Percentiles rank a stretch among this genome's conserved stretches.
Evolutionary conservation across 2,888 invertebrate species (phyloP).

Genomic region (Andrena fulva): DNA sequence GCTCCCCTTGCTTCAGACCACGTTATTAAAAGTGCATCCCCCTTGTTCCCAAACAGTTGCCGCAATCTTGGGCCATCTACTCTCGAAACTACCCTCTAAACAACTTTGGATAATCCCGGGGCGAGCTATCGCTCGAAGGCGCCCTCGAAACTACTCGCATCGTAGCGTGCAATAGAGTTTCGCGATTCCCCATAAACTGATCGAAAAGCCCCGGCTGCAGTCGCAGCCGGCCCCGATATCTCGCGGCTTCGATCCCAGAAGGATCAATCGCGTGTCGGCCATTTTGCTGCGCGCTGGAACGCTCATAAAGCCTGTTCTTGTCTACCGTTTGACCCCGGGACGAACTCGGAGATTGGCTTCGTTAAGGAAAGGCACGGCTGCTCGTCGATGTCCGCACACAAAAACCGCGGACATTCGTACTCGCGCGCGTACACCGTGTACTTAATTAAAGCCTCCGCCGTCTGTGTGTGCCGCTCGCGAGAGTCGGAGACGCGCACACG

Average conservation of each 20-base stretch:
- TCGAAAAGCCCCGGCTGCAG: background rate
- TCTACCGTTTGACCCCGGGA: conserved; percentile 74
- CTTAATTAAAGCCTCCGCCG: conserved; percentile 57
- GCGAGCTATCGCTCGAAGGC: background rate
- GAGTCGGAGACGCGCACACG: too few relatives aligned
- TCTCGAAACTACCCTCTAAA: background rate
- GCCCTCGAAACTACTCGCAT: background rate
- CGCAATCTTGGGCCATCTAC: background rate
- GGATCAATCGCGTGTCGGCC: conserved; percentile 57
- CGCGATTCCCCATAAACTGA: background rate
- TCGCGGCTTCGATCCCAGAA: conserved; percentile 9
- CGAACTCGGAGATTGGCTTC: conserved; percentile 78
- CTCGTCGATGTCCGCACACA: conserved; percentile 47
- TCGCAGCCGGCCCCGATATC: conserved; percentile 16
- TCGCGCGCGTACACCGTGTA: conserved; percentile 18
- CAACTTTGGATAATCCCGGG: conserved; percentile 5
- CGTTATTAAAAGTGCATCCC: background rate
- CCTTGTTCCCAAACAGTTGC: background rate
- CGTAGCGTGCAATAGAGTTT: background rate
- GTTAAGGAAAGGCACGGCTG: conserved; percentile 75
- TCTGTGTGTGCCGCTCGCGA: background rate
- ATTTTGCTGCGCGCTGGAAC: conserved; percentile 45
- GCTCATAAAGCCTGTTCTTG: conserved; percentile 51
- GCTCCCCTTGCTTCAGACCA: too few relatives aligned
- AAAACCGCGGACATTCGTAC: conserved; percentile 33